phyloP scores from a whole-genome alignment of 2,888 invertebrate species.

The Amphiduros pacificus region DNA sequence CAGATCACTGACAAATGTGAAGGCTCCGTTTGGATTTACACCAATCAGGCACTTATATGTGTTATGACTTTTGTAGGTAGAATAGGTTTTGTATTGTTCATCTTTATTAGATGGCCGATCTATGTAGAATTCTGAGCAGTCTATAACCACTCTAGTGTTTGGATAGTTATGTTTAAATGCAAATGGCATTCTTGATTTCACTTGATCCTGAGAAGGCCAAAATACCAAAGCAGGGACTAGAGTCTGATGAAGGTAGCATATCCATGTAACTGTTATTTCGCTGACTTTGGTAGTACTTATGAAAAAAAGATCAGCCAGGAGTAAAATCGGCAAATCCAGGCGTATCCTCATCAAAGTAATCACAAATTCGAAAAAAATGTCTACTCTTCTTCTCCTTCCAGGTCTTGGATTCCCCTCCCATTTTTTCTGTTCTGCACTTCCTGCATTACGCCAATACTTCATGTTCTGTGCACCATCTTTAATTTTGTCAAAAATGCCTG shows the following conservation, averaged over 20 bases:
- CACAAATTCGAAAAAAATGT: too few species aligned
- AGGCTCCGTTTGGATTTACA: not conserved
- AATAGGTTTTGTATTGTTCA: not conserved
- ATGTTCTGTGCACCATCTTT: too few species aligned
- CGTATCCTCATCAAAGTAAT: too few species aligned
- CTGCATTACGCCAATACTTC: too few species aligned
- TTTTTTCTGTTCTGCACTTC: too few species aligned
- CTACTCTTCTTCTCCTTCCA: too few species aligned
- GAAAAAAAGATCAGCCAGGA: too few species aligned
- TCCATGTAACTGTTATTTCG: too few species aligned
- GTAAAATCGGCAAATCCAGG: too few species aligned
- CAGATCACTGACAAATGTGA: not conserved
- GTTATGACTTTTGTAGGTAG: conserved; percentile 1
- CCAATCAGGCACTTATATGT: conserved; percentile 2
- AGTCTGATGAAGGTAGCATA: not conserved
- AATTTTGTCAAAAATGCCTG: too few species aligned
- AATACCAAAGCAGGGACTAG: not conserved
- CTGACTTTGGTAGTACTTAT: too few species aligned
- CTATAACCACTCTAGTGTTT: not conserved
- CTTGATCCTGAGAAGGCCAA: not conserved
- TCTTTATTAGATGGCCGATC: not conserved
- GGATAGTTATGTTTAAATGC: not conserved
- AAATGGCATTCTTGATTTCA: not conserved
- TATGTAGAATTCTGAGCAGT: not conserved
- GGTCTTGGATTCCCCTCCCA: too few species aligned